Evolutionary conservation across 2,113 vertebrate species (phyloP).

Genomic region (Sebastes schlegelii): DNA sequence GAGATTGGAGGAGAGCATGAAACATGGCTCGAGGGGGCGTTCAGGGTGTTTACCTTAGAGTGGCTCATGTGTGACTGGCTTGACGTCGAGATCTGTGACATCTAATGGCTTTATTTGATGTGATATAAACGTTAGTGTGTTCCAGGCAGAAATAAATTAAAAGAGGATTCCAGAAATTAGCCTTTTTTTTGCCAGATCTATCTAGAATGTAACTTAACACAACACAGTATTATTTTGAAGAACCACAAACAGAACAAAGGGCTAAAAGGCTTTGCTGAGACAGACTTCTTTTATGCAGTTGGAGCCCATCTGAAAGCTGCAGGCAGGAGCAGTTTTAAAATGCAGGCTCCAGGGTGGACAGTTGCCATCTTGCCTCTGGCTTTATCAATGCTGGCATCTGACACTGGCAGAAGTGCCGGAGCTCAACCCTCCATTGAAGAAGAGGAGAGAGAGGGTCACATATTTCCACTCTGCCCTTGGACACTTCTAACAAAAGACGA

Average conservation of each 20-base stretch:
- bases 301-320: slow-evolving; percentile 70
- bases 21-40: slow-evolving; percentile 37
- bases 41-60: slow-evolving; percentile 38
- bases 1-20: slow-evolving; percentile 42
- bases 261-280: slow-evolving; percentile 11
- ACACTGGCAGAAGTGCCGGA: slow-evolving; percentile 60
- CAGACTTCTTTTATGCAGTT: slow-evolving; percentile 28
- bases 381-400: slow-evolving; percentile 76
- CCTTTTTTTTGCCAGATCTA: background rate
- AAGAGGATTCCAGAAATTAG: background rate
- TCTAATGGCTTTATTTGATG: slow-evolving; percentile 18
- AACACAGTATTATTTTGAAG: background rate
- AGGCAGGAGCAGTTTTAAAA: slow-evolving; percentile 70
- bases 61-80: slow-evolving; percentile 21
- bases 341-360: slow-evolving; percentile 75
- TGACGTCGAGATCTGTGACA: background rate
- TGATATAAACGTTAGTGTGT: background rate
- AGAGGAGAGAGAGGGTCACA: slow-evolving; percentile 48
- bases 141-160: background rate
- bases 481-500: slow-evolving; percentile 57
- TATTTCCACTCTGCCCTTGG: slow-evolving; percentile 54
- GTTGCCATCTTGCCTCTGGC: slow-evolving; percentile 75
- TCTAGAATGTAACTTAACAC: background rate
- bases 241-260: background rate
- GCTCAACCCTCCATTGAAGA: slow-evolving; percentile 52